Conservation (phyloP, 1,140 invertebrate genomes). For the Choristoneura fumiferana region DNA sequence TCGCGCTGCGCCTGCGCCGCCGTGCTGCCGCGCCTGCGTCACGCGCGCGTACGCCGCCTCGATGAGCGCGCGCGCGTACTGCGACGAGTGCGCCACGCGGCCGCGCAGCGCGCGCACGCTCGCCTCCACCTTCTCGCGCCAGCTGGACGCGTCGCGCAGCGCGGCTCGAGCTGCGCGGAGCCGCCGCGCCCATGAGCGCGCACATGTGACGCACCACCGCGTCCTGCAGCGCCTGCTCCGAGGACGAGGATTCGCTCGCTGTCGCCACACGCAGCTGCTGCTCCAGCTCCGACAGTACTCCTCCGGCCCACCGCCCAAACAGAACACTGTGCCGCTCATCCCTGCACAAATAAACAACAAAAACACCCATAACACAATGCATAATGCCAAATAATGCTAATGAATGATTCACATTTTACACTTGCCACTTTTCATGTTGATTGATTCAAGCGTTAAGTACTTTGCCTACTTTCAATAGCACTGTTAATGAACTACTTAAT, state of each 20-base stretch:
- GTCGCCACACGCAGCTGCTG: constrained; percentile 28
- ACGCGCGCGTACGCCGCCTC: constrained; percentile 38
- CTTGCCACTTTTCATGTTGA: no score
- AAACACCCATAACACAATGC: no score
- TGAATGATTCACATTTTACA: no score
- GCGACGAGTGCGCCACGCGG: constrained; percentile 41
- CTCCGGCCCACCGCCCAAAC: constrained; percentile 42
- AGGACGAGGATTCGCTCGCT: constrained; percentile 19
- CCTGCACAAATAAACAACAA: constrained; percentile 32
- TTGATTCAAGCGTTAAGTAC: no score
- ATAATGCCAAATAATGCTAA: no score
- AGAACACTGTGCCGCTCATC: constrained; percentile 50
- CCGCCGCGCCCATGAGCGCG: constrained; percentile 30
- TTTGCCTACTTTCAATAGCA: no score
- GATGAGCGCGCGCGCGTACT: constrained; percentile 45
- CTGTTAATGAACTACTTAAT: no score
- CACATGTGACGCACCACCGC: constrained; percentile 43
- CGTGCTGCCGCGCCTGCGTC: constrained; percentile 22
- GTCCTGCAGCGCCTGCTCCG: constrained; percentile 37
- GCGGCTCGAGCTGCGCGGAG: constrained; percentile 18
- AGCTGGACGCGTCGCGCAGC: constrained; percentile 24
- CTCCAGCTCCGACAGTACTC: constrained; percentile 34
- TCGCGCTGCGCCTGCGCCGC: background rate
- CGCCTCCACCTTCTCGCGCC: constrained; percentile 40
- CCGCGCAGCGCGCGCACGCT: constrained; percentile 39